Conservation (phyloP, 2,113 vertebrate species). For the Eublepharis macularius region DNA sequence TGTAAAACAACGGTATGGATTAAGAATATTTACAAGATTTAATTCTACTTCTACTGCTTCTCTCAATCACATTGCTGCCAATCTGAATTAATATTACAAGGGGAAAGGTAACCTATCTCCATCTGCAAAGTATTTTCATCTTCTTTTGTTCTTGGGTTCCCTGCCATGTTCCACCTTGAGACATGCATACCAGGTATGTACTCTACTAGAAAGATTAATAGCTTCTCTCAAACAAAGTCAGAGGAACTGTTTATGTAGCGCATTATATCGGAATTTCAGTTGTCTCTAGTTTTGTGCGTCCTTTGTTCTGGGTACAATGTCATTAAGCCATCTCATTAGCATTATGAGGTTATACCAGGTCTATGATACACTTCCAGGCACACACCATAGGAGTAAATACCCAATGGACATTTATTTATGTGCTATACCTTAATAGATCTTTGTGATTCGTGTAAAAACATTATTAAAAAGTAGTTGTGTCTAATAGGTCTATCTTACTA, state of each 20-base stretch:
- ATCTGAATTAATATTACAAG: slow-evolving; percentile 10
- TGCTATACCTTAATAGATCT: neutral
- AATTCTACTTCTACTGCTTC: neutral
- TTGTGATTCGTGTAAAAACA: slow-evolving; percentile 4
- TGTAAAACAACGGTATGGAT: neutral
- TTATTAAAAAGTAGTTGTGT: neutral
- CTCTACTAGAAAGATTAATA: accelerated
- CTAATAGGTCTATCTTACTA: neutral
- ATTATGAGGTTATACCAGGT: neutral
- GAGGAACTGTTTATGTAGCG: neutral
- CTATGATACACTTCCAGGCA: neutral
- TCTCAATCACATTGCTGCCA: neutral
- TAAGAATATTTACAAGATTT: neutral
- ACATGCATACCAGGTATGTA: neutral
- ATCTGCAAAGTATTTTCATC: neutral
- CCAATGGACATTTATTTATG: neutral
- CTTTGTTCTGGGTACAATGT: neutral
- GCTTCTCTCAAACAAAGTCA: neutral
- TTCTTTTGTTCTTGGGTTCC: neutral
- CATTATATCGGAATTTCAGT: neutral
- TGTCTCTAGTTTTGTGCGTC: neutral
- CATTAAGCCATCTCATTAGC: neutral
- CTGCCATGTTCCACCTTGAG: neutral
- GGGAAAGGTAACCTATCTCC: neutral
- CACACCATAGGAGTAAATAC: neutral